phyloP scores from a whole-genome alignment of 2,113 vertebrate genomes.

The Melanocharis versteri region DNA sequence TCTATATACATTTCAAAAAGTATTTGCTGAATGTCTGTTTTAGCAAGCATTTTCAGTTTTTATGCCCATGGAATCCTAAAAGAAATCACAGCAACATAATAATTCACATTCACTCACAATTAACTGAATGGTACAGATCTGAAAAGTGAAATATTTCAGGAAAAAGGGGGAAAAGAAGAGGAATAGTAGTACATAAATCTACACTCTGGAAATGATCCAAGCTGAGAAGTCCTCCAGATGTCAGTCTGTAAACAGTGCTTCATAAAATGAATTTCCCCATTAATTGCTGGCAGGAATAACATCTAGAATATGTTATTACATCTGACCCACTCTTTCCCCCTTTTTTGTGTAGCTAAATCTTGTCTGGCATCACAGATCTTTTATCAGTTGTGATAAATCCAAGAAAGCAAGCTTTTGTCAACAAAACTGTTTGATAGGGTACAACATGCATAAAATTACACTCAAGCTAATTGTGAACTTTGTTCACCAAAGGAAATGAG shows the following conservation, averaged over 20 bases:
- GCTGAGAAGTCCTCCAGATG: slow-evolving; percentile 80
- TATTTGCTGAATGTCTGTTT: not conserved
- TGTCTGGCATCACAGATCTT: slow-evolving; percentile 30
- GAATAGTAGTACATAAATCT: slow-evolving; percentile 67
- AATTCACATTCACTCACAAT: slow-evolving; percentile 47
- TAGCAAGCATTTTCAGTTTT: not conserved
- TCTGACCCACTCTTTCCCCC: slow-evolving; percentile 32
- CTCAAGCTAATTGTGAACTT: slow-evolving; percentile 49
- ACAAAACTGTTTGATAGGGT: slow-evolving; percentile 38
- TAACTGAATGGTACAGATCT: slow-evolving; percentile 47
- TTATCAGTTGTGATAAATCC: slow-evolving; percentile 58
- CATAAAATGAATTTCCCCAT: slow-evolving; percentile 71
- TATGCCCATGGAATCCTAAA: not conserved
- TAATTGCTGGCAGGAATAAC: slow-evolving; percentile 69
- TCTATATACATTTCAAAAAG: not conserved
- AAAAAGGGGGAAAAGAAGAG: not conserved
- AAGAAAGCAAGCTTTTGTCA: slow-evolving; percentile 24
- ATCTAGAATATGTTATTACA: slow-evolving; percentile 28
- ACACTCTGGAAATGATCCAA: slow-evolving; percentile 70
- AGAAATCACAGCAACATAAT: slow-evolving; percentile 29
- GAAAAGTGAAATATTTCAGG: slow-evolving; percentile 57
- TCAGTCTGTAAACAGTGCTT: slow-evolving; percentile 77
- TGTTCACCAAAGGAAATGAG: slow-evolving; percentile 59
- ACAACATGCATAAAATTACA: slow-evolving; percentile 11
- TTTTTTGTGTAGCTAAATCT: slow-evolving; percentile 18